These are phyloP conservation scores for Porites rus DNA, from an alignment of 92 coral and sea anemone species.

Conservation along the genomic window DNA sequence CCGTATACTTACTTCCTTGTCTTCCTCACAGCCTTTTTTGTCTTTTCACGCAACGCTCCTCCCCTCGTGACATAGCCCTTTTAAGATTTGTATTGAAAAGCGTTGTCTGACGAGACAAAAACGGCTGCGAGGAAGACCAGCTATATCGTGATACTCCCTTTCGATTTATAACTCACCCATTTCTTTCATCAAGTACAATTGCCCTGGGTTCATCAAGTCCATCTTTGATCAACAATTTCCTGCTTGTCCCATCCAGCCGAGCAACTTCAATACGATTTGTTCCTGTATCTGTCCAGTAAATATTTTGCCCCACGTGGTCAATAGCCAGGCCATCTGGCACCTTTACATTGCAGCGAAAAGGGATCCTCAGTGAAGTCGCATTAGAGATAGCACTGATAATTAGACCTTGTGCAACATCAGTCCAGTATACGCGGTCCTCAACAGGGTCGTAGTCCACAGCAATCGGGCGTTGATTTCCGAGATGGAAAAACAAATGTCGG, in stretches of 20 bases:
- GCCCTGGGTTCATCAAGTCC: slow-evolving; percentile 47
- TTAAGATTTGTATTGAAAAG: too few species aligned
- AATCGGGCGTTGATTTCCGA: slow-evolving; percentile 19
- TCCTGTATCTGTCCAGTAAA: slow-evolving; percentile 77
- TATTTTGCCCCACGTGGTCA: slow-evolving; percentile 62
- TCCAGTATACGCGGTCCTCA: slow-evolving; percentile 62
- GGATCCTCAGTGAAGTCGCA: not conserved
- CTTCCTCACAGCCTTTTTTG: too few species aligned
- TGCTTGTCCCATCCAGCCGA: slow-evolving; percentile 58
- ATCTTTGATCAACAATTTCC: slow-evolving; percentile 35
- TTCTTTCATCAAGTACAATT: slow-evolving; percentile 29
- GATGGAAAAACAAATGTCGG: not conserved
- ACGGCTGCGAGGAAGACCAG: not conserved
- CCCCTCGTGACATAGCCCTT: too few species aligned
- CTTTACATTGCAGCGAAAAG: slow-evolving; percentile 46
- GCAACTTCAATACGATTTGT: slow-evolving; percentile 69
- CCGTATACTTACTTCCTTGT: too few species aligned
- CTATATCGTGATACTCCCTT: not conserved
- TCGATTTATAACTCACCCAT: slow-evolving; percentile 40
- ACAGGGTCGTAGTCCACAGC: slow-evolving; percentile 27
- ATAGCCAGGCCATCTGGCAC: slow-evolving; percentile 69
- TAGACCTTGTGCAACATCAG: slow-evolving; percentile 41
- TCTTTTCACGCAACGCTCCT: too few species aligned
- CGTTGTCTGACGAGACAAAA: too few species aligned
- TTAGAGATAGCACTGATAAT: slow-evolving; percentile 34